Evolutionary conservation across 1,140 invertebrate genomes (phyloP).

Genomic region (Atta cephalotes): DNA sequence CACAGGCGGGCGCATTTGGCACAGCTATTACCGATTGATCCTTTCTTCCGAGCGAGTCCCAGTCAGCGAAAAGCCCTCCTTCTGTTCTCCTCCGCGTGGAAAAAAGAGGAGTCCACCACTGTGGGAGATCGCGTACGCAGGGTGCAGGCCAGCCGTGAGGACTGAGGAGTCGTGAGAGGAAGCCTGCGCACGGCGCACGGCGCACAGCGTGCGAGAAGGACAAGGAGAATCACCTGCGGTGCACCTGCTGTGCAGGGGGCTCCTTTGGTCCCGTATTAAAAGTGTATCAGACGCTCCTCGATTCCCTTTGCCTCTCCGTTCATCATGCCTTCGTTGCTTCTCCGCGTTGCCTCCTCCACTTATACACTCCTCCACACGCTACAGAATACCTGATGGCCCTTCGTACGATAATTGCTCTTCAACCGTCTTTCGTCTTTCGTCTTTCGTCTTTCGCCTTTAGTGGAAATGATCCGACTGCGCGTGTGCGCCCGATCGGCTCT

Average conservation of each 20-base stretch:
- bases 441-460: conserved; percentile 46
- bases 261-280: conserved; percentile 80
- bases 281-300: conserved; percentile 76
- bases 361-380: conserved; percentile 44
- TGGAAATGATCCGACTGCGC: conserved; percentile 62
- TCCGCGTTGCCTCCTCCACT: conserved; percentile 56
- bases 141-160: conserved; percentile 63
- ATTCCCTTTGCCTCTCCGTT: conserved; percentile 32
- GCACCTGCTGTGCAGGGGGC: conserved; percentile 80
- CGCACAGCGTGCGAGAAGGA: conserved; percentile 64
- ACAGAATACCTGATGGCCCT: conserved; percentile 57
- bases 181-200: conserved; percentile 26
- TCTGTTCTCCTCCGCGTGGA: conserved; percentile 60
- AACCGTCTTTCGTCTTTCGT: conserved; percentile 48
- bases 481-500: conserved; percentile 46
- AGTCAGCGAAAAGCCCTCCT: conserved; percentile 53
- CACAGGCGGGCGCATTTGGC: conserved; percentile 35
- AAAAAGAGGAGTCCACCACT: conserved; percentile 70
- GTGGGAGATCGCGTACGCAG: conserved; percentile 77
- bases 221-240: conserved; percentile 78
- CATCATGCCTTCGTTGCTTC: conserved; percentile 45
- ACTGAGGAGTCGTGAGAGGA: conserved; percentile 70
- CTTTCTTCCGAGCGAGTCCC: conserved; percentile 23
- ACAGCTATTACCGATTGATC: conserved; percentile 56
- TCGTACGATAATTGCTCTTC: conserved; percentile 64